Evolutionary conservation across 2,797 vertebrate genomes (phyloP), one percentile per base, ranked within the genome.

Genomic region (Linurgus olivaceus): DNA sequence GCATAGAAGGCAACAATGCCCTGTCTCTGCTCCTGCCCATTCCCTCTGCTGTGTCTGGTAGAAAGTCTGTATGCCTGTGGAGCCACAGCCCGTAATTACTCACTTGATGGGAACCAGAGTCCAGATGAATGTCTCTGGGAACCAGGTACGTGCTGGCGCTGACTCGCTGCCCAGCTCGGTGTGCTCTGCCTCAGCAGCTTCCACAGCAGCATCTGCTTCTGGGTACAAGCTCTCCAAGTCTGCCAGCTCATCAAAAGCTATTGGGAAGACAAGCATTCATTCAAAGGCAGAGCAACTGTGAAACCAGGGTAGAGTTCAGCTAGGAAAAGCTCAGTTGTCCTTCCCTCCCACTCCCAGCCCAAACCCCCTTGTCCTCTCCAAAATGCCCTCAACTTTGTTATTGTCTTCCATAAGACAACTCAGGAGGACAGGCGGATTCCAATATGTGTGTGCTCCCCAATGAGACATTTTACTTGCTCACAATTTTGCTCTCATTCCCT

Each of bases 51-150:
- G 10, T 35, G 19, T 26, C 45, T 67, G 42, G 31, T 21, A 75
- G 57, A 58, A 90, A 58, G 20, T 62, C 44, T 19, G 19, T 20
- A 50, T 48, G 8, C 21, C 29, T 58, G 59, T 38, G 50, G 35
- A 57, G n/a, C 25, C 47, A 65, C n/a, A 83, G 70, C 13, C 66
- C 16, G 2, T 24, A 44, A 37, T 58, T 86, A 77, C 93, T 94
- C 88, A 99, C 98, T 98, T 98, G 55, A 98, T 96, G 76, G 98
- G 44, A 89, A 98, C 94, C 17, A 99, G 97, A 88, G 98, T 98
- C 98, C 98, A 99, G 95, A 99, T 98, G 98, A 98, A 98, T 17
- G 98, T 99, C 95, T 99, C 98, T 8, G 98, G 98, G 95, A 99
- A 99, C 96, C 97, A 98, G 8, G 94, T 97, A 77, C 98, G 98